Evolutionary conservation across 2,888 invertebrate species (phyloP), one percentile per base, ranked within the genome.

Genomic region (Malthinus seriepunctatus): DNA sequence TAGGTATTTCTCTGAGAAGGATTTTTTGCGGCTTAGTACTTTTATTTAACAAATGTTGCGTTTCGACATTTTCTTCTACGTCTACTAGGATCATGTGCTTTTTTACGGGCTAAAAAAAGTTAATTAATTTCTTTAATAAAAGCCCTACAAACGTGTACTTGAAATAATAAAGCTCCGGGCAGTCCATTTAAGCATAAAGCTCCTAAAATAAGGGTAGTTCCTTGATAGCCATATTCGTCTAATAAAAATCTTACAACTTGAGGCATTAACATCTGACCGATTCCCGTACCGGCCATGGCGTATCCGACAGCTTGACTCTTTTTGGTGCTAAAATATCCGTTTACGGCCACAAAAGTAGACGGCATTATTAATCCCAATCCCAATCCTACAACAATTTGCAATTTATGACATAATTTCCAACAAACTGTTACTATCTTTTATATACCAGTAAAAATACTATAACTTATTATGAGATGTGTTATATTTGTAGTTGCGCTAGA

Each of bases 231-330:
- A 74, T 85, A 89, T 66, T 83, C 79, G 63, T 85, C 84, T 62
- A 89, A 75, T 46, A 89, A 82, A 69, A 84, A 82, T 45, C 86
- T 81, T 55, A 90, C 86, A 64, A 89, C 79, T 70, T 88, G 88
- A 2, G 90, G 90, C 83, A 90, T 86, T 60, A 88, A 73, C 75
- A 89, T 87, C 74, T 90, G 89, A 2, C 90, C 90, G 23, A 89
- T 76, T 59, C 90, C 89, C 63, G 90, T 89, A 54, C 90, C 90
- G 23, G 88, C 88, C 79, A 90, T 84, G 0, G 89, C 86, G 32
- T 90, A 79, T 1, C 90, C 90, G 52, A 90, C 88, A n/a, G 90
- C 90, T 37, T 86, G 82, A 60, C 87, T 87, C 67, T 88, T 86
- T 72, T 81, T 84, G 55, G 81, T 80, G 56, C 81, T 84, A 71